Percentiles rank a stretch among this genome's conserved stretches.
These are phyloP conservation scores for Oreotrochilus melanogaster DNA, from an alignment of 2,113 vertebrate species.

Conservation along the genomic window DNA sequence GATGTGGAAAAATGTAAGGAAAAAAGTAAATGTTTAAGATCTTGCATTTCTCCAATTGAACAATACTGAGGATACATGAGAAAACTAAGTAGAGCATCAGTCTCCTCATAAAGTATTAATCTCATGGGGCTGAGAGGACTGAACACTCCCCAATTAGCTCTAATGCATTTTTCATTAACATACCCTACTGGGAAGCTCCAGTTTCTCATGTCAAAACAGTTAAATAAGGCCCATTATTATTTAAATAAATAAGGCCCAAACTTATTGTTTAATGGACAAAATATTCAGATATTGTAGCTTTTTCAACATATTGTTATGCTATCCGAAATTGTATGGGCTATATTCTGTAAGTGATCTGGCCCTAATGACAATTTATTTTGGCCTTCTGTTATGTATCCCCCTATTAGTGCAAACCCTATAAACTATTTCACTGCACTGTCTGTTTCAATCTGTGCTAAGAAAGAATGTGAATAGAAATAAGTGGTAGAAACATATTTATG, in stretches of 20 bases:
- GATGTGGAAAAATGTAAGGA: not conserved
- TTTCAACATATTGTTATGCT: not conserved
- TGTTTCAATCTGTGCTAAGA: not conserved
- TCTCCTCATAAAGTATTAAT: conserved; percentile 18
- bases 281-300: not conserved
- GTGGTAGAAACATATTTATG: not conserved
- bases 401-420: not conserved
- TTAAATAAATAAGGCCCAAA: not conserved
- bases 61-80: not conserved
- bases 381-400: not conserved
- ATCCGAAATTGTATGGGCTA: not conserved
- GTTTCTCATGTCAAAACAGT: conserved; percentile 28
- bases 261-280: not conserved
- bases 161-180: conserved; percentile 48
- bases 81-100: not conserved
- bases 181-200: not conserved
- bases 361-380: not conserved
- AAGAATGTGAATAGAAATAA: not conserved
- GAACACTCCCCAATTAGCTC: not conserved
- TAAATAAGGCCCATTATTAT: not conserved
- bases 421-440: not conserved
- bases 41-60: not conserved
- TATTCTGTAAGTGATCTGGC: not conserved
- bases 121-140: not conserved
- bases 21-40: not conserved